Evolutionary conservation across 37 sponge, comb jelly and placozoan species (phyloP).

Genomic region (Bolinopsis microptera): DNA sequence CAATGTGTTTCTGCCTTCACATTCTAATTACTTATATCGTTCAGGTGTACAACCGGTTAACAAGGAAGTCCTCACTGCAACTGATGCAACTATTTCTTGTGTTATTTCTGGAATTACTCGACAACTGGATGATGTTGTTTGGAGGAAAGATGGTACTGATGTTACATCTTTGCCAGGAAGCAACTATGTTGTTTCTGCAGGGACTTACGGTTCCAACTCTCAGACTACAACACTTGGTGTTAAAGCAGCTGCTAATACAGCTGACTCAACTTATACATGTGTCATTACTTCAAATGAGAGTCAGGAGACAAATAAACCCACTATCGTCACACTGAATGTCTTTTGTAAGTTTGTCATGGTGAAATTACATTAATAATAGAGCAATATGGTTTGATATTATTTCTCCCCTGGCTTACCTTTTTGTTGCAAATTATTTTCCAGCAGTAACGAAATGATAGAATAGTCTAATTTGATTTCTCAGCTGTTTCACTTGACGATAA

Average conservation of each 20-base stretch:
- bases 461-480: too few species aligned
- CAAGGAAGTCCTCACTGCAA: not conserved
- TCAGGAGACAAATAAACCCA: not conserved
- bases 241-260: not conserved
- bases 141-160: not conserved
- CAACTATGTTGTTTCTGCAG: not conserved
- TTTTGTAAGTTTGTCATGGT: too few species aligned
- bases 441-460: too few species aligned
- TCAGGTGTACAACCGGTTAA: too few species aligned
- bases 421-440: too few species aligned
- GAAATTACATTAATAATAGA: too few species aligned
- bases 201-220: not conserved
- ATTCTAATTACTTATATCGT: too few species aligned
- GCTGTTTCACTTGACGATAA: not conserved
- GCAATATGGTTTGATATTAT: too few species aligned
- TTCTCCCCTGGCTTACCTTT: too few species aligned
- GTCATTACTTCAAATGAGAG: not conserved
- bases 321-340: not conserved
- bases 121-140: not conserved
- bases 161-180: not conserved
- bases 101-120: not conserved
- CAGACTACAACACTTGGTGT: not conserved
- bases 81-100: not conserved
- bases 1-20: too few species aligned
- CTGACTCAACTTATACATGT: not conserved